Percentiles rank a stretch among this genome's conserved stretches.
These are phyloP conservation scores for Tigriopus japonicus DNA, from an alignment of 1,140 invertebrate species.

Conservation along the genomic window DNA sequence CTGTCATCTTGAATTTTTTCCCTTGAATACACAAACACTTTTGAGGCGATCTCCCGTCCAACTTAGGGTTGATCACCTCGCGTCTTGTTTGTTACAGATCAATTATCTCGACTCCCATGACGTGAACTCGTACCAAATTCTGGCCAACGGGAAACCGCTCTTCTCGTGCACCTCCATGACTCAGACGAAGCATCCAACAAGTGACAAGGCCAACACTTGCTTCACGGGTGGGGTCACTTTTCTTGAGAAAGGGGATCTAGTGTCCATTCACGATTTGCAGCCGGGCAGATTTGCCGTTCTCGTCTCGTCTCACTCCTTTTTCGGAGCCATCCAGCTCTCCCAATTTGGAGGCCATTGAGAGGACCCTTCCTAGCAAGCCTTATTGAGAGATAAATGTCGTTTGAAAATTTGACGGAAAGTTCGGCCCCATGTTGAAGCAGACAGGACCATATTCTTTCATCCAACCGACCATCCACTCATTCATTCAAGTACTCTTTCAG, in stretches of 20 bases:
- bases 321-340: slow-evolving; percentile 14
- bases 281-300: slow-evolving; percentile 7
- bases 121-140: slow-evolving; percentile 15
- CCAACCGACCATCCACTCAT: too few species aligned
- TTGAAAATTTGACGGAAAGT: too few species aligned
- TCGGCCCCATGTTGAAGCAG: too few species aligned
- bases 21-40: too few species aligned
- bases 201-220: slow-evolving; percentile 14
- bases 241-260: slow-evolving; percentile 8
- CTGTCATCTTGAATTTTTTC: too few species aligned
- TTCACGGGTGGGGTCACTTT: slow-evolving; percentile 14
- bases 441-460: too few species aligned
- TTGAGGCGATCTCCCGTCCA: too few species aligned
- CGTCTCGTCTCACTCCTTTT: slow-evolving; percentile 14
- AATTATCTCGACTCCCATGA: slow-evolving; percentile 15
- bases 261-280: slow-evolving; percentile 11
- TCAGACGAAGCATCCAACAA: neutral
- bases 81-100: slow-evolving; percentile 7
- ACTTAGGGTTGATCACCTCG: neutral
- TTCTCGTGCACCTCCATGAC: slow-evolving; percentile 15
- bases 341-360: neutral
- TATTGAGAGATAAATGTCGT: too few species aligned
- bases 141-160: slow-evolving; percentile 3
- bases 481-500: too few species aligned
- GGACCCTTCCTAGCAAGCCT: too few species aligned